phyloP scores from a whole-genome alignment of 2,888 invertebrate genomes.

The Arge pagana region DNA sequence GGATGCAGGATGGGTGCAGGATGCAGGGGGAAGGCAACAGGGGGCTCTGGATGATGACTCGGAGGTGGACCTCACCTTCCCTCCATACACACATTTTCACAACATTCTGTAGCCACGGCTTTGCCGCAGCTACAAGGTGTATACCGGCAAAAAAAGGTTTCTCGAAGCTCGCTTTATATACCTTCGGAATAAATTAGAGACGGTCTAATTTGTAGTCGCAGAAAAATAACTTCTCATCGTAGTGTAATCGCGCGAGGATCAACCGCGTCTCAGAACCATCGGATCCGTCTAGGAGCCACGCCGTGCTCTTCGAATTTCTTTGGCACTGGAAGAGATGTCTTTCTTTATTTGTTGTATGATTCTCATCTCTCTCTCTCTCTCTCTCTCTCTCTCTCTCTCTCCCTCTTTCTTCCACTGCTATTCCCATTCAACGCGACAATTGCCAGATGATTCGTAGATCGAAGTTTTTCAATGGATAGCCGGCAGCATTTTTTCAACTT shows the following conservation, averaged over 20 bases:
- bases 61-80: background rate
- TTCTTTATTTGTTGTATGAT: too few species aligned
- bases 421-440: too few species aligned
- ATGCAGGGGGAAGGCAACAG: background rate
- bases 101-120: background rate
- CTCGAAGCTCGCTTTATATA: background rate
- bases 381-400: background rate
- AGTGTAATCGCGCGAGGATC: too few species aligned
- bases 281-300: too few species aligned
- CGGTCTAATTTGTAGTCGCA: background rate
- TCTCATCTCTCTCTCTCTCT: background rate
- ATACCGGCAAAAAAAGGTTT: background rate
- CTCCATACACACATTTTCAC: background rate
- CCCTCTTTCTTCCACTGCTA: background rate
- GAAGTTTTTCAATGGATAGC: too few species aligned
- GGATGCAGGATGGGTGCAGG: background rate
- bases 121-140: background rate
- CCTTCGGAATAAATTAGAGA: background rate
- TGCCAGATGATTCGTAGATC: too few species aligned
- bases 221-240: too few species aligned
- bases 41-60: background rate
- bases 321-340: too few species aligned
- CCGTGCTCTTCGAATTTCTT: too few species aligned
- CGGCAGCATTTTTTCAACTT: too few species aligned
- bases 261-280: too few species aligned